These are phyloP conservation scores for Heterodera schachtii DNA, from an alignment of 1,140 invertebrate species.

Conservation along the genomic window DNA sequence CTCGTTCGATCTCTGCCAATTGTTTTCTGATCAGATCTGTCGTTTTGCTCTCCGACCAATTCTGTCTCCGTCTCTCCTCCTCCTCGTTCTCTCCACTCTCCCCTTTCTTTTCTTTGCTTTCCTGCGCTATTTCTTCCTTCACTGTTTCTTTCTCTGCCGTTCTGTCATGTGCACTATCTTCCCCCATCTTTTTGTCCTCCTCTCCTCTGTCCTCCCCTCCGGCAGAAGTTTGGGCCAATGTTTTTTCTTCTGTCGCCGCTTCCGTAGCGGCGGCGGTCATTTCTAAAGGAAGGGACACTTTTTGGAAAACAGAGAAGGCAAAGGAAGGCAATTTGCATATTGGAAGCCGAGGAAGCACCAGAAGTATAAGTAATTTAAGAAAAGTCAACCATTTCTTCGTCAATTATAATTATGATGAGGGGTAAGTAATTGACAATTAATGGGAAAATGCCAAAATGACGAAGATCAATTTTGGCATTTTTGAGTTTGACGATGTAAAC, in stretches of 20 bases:
- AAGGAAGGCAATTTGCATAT: not conserved
- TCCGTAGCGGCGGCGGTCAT: not conserved
- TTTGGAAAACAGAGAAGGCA: not conserved
- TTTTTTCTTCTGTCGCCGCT: not conserved
- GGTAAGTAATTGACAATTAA: too few relatives aligned
- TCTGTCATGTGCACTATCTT: not conserved
- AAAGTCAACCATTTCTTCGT: too few relatives aligned
- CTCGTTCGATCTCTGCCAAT: constrained; percentile 63
- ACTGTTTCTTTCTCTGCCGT: constrained; percentile 22
- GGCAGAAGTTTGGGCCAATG: not conserved
- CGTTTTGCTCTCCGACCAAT: constrained; percentile 27
- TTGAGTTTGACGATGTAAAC: not conserved
- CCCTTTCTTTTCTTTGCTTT: not conserved
- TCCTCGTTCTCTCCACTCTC: not conserved
- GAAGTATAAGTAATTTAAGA: too few relatives aligned
- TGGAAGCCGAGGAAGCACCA: not conserved
- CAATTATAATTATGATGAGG: too few relatives aligned
- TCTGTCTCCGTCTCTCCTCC: not conserved
- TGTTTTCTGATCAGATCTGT: constrained; percentile 60
- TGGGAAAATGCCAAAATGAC: too few relatives aligned
- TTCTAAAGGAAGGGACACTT: not conserved
- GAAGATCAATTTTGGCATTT: too few relatives aligned
- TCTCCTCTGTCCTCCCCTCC: constrained; percentile 18
- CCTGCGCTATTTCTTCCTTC: not conserved
- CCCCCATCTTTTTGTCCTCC: constrained; percentile 23